Evolutionary conservation across 1,140 invertebrate species (phyloP), one percentile per base, ranked within the genome.

Genomic region (Coptotermes formosanus): DNA sequence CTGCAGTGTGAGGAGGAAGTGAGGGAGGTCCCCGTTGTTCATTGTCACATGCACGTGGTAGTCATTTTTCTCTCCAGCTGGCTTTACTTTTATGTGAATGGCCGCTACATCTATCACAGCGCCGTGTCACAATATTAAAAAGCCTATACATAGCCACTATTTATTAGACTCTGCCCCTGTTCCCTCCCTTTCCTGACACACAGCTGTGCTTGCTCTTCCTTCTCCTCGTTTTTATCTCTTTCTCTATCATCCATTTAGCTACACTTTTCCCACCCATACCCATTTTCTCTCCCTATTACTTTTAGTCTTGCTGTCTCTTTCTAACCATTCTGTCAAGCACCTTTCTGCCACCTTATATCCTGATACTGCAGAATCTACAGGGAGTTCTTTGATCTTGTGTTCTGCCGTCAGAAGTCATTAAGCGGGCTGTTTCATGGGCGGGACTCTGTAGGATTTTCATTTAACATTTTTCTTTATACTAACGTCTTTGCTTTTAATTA

Each of bases 111-210:
- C 64, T 30, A 75, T 75, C 64, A 75, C 64, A 55, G 64, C 25
- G 25, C 64, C 64, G 64, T 75, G 64, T 75, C 64, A 75, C 64
- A 75, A 75, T 75, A 75, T 75, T 75, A 75, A 75, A 75, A 75
- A 75, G 64, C 64, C 64, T 75, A 75, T 75, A 75, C n/a, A 75
- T 75, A 75, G 64, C 64, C 64, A n/a, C 64, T 75, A 75, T 75
- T 75, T 75, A 75, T 75, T 75, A 75, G 25, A 30, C 19, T 25
- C n/a, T 25, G 55, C 55, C 55, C 14, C 64, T n/a, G n/a, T n/a
- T 75, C 6, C 3, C 64, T 75, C 64, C n/a, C 52, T 75, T 25
- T 75, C 4, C 64, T 75, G 11, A 64, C 59, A 48, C 48, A 64
- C 59, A 64, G 25, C 64, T 75, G 25, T 75, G 7, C 64, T 55